Base-by-base conservation (phyloP, 2,888 invertebrate species). In the Anaspis maculata region DNA sequence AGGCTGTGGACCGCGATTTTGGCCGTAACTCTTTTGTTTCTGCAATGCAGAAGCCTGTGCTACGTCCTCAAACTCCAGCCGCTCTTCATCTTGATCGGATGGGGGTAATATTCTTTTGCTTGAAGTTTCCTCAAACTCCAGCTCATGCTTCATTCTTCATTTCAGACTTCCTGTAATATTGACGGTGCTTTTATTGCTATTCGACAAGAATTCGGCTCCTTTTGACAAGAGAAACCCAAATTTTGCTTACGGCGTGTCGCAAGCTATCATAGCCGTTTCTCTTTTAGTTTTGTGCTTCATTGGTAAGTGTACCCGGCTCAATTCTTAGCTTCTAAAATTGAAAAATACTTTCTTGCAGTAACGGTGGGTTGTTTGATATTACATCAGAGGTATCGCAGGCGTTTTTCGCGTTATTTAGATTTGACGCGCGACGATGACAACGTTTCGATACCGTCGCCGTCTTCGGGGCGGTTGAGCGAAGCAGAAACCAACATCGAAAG, bases 1-100 rank as follows among this genome's bases (percentile, higher is more conserved):
- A 70, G 91, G 38, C 68, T 90, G 31, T 91, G 89, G 87, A 88
- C 90, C 0, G 82, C 83, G 5, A 78, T 87, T 53, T 69, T 92
- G 35, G 85, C 92, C 2, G 72, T 88, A 19, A 79, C 82, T 3
- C 61, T 95, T 19, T 73, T 92, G 15, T 81, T 92, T 61, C 67
- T 92, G 32, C 78, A 89, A 64, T 84, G 83, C 39, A 77, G 86
- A 34, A 89, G 90, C 41, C 71, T 89, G 2, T 84, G 88, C 52
- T 88, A 83, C 61, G 82, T 90, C 34, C 67, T 86, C 15, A 79
- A 81, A 29, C 58, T 89, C 2, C 81, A 83, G 66, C 84, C 84
- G 1, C 69, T 74, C 51, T 76, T 83, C 61, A 69, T 76, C 34
- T 56, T 70, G 2, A 48, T 72, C 25, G 75, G 74, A 41, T 76